phyloP scores from a whole-genome alignment of 2,113 vertebrate species.

The Larimichthys crocea region DNA sequence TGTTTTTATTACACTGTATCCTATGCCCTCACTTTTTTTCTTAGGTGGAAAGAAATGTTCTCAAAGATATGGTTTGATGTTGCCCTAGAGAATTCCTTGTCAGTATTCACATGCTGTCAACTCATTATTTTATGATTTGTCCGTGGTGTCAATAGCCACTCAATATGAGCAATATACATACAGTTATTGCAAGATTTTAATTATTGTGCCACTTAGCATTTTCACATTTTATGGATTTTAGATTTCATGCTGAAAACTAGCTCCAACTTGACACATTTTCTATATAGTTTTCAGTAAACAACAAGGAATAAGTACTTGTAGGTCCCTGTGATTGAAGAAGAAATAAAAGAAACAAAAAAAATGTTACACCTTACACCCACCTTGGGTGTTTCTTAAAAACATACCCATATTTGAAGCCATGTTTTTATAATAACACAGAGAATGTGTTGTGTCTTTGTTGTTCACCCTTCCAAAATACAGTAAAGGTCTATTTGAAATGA shows the following conservation, averaged over 20 bases:
- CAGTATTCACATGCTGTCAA: constrained; percentile 44
- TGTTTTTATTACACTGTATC: constrained; percentile 23
- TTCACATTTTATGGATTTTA: constrained; percentile 1
- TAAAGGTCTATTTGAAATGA: constrained; percentile 4
- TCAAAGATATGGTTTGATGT: constrained; percentile 18
- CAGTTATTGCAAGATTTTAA: constrained; percentile 16
- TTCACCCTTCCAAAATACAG: not conserved
- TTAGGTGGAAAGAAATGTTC: constrained; percentile 9
- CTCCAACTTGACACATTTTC: not conserved
- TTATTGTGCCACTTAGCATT: constrained; percentile 11
- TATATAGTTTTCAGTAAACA: not conserved
- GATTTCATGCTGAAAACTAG: not conserved
- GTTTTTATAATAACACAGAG: constrained; percentile 11
- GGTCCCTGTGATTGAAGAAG: not conserved
- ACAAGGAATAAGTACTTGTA: not conserved
- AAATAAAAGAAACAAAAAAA: not conserved
- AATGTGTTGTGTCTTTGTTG: constrained; percentile 11
- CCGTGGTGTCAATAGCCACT: not conserved
- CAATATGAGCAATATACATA: not conserved
- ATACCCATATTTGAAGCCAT: not conserved
- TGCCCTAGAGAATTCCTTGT: constrained; percentile 26
- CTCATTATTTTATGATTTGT: constrained; percentile 22
- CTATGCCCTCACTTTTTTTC: constrained; percentile 15
- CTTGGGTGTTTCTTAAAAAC: not conserved
- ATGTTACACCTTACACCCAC: not conserved